Base-by-base conservation (phyloP, 2,113 vertebrate species). In the Solea senegalensis region DNA sequence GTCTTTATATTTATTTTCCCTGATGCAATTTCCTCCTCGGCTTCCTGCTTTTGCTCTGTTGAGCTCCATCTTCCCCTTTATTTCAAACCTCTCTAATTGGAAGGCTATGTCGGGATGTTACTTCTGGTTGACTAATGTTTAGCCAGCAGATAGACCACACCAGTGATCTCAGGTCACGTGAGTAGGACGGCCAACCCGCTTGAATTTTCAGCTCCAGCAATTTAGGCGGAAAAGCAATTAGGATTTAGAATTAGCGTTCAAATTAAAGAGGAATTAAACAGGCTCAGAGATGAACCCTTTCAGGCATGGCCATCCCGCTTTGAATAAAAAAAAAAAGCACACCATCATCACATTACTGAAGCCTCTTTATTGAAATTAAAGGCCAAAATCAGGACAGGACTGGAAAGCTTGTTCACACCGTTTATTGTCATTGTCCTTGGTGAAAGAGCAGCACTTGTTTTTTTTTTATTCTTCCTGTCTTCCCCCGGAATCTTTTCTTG, bases 191-290 rank as follows among this genome's bases (percentile, higher is more conserved):
- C 78, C 78, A 46, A 84, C 80, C 21, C 60, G 64, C 67, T 53
- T 64, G 57, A 59, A 91, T 91, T 81, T 91, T 85, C 83, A 76
- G 90, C 86, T 86, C 84, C 80, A 85, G 76, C 27, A 61, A 77
- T 84, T 89, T 90, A 84, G 69, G 63, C 6, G 60, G 78, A 89
- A 92, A 91, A 89, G 89, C 84, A 89, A 92, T 92, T 90, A 92
- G 82, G 88, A 88, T 90, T 88, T 83, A 81, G 87, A 90, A 90
- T 91, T 89, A 87, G 85, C 70, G 66, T 85, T 91, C 76, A 86
- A 90, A 92, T 91, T 86, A 88, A 88, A 90, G 63, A 50, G 76
- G 87, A 90, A 91, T 91, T 89, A 90, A 89, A 78, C 76, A 21
- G 67, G 82, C 84, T 89, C 68, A 67, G 77, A 74, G 86, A 87